A percentile compares a stretch with the other conserved stretches of the same genome.
Conservation (phyloP, 2,113 vertebrate genomes). For the human (Homo sapiens) region DNA sequence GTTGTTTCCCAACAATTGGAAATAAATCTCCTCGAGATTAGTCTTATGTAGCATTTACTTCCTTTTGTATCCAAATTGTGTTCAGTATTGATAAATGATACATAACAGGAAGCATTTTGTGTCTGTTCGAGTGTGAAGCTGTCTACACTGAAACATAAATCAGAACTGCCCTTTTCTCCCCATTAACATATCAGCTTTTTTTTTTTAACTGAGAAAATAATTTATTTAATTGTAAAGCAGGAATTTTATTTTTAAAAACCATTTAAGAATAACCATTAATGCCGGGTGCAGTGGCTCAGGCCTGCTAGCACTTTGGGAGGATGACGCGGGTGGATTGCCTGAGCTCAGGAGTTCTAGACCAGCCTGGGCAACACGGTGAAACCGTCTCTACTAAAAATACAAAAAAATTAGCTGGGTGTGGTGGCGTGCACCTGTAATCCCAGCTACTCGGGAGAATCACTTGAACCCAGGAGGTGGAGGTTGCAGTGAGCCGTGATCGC, state of each 20-base stretch:
- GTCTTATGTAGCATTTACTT: conserved; percentile 66
- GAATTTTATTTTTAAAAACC: conserved; percentile 31
- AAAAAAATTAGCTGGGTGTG: no score
- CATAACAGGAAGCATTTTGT: conserved; percentile 62
- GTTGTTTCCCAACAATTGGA: conserved; percentile 72
- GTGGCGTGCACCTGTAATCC: no score
- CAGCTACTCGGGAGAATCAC: no score
- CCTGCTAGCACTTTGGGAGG: no score
- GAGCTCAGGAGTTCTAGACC: no score
- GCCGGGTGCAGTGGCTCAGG: no score
- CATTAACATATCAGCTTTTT: conserved; percentile 25
- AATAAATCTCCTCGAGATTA: conserved; percentile 79
- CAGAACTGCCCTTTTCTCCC: conserved; percentile 28
- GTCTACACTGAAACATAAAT: conserved; percentile 57
- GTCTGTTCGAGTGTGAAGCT: conserved; percentile 32
- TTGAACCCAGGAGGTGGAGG: no score
- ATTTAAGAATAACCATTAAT: conserved; percentile 36
- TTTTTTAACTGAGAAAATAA: conserved; percentile 70
- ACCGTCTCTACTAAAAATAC: no score
- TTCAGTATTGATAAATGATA: conserved; percentile 63
- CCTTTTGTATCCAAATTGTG: conserved; percentile 63
- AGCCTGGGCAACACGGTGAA: no score
- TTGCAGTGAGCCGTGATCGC: no score
- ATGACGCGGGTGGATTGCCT: no score
- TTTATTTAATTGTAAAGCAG: conserved; percentile 71